Evolutionary conservation across 2,888 invertebrate species (phyloP).

Genomic region (Papilio protenor): DNA sequence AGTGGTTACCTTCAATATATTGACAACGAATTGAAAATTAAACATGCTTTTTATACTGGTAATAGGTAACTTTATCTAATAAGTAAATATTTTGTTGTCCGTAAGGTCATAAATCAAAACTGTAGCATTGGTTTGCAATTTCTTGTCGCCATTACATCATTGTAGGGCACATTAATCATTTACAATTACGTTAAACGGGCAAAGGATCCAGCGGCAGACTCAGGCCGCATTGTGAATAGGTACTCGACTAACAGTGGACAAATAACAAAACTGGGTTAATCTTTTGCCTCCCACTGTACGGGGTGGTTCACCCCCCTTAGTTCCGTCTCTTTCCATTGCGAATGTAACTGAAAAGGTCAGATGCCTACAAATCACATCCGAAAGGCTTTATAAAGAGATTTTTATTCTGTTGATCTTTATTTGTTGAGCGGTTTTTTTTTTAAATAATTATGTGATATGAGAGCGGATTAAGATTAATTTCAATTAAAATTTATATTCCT

Average conservation of each 20-base stretch:
- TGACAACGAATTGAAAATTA: background rate
- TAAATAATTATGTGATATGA: background rate
- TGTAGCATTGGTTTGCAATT: slow-evolving; percentile 72
- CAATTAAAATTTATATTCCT: background rate
- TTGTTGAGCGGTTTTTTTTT: slow-evolving; percentile 3
- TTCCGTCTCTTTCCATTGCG: slow-evolving; percentile 65
- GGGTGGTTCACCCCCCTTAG: slow-evolving; percentile 71
- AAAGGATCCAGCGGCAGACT: slow-evolving; percentile 77
- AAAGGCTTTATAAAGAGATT: slow-evolving; percentile 59
- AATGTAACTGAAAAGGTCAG: slow-evolving; percentile 73
- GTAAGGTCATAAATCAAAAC: slow-evolving; percentile 74
- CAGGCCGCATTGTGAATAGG: slow-evolving; percentile 81
- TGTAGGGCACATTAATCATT: slow-evolving; percentile 81
- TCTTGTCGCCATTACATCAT: slow-evolving; percentile 73
- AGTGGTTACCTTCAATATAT: background rate
- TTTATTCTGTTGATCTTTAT: slow-evolving; percentile 25
- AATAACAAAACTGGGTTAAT: slow-evolving; percentile 85
- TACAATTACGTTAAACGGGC: slow-evolving; percentile 82
- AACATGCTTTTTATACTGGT: background rate
- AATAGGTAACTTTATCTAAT: slow-evolving; percentile 32
- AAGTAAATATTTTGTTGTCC: slow-evolving; percentile 57
- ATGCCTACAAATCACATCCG: slow-evolving; percentile 54
- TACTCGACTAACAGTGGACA: slow-evolving; percentile 84
- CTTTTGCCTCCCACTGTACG: slow-evolving; percentile 79
- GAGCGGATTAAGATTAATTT: background rate